Evolutionary conservation across 2,797 vertebrate genomes (phyloP).

Genomic region (Spinus olivaceus): DNA sequence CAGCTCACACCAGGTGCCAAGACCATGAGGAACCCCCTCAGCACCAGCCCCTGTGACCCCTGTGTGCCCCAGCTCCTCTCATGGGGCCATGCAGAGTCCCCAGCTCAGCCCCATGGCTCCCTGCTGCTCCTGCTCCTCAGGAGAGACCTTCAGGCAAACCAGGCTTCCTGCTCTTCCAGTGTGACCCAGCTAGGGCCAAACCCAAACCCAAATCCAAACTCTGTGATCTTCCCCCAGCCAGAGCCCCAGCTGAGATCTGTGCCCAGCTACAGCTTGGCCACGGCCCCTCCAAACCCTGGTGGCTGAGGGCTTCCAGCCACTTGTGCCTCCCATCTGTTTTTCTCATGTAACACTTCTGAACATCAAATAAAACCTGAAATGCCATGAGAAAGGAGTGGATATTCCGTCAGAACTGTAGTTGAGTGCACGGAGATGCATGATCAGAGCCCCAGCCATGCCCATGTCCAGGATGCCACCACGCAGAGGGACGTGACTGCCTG

Average conservation of each 20-base stretch:
- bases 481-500: no score
- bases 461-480: no score
- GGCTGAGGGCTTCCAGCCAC: constrained; percentile 64
- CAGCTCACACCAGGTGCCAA: neutral
- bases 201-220: neutral
- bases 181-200: neutral
- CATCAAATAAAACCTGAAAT: no score
- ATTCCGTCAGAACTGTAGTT: no score
- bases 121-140: neutral
- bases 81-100: neutral
- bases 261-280: neutral
- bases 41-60: neutral
- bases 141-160: neutral
- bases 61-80: neutral
- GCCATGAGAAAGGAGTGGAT: no score
- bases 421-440: no score
- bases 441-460: no score
- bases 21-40: neutral
- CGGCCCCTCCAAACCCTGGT: constrained; percentile 20
- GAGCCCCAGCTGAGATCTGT: constrained; percentile 5
- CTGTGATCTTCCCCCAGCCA: neutral
- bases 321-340: constrained; percentile 53
- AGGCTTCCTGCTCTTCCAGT: neutral
- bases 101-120: neutral
- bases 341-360: neutral